Conservation (phyloP, 30 jellyfish, hydroid and myxozoan genomes). For the Cassiopea xamachana region DNA sequence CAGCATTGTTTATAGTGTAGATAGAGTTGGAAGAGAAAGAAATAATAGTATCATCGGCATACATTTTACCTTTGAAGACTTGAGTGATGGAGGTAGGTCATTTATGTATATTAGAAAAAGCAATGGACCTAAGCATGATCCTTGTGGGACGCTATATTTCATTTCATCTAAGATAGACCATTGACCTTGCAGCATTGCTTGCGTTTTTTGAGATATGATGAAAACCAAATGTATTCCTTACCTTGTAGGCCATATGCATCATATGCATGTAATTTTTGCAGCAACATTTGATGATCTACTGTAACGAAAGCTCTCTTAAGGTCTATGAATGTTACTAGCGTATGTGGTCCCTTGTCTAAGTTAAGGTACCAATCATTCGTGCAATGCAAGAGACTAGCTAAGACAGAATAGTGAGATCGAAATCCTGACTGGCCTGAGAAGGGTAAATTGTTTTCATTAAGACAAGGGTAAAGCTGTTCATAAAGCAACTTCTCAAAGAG, state of each 20-base stretch:
- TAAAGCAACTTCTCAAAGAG: background rate
- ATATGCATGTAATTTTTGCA: background rate
- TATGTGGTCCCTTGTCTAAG: background rate
- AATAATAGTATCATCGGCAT: background rate
- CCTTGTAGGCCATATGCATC: background rate
- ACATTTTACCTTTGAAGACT: background rate
- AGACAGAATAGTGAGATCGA: background rate
- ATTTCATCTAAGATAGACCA: background rate
- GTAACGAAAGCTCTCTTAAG: background rate
- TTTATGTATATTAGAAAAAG: background rate
- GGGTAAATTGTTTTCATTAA: background rate
- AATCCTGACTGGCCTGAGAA: background rate
- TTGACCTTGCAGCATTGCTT: constrained; percentile 9
- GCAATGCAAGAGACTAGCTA: background rate
- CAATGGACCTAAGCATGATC: background rate
- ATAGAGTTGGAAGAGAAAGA: background rate
- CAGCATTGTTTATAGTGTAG: background rate
- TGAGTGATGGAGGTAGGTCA: background rate
- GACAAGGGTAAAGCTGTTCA: background rate
- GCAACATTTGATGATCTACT: no score
- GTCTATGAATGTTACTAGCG: background rate
- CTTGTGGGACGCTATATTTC: background rate
- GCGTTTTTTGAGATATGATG: background rate
- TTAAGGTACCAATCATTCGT: constrained; percentile 1
- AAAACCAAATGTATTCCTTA: background rate